Conservation (phyloP, 2,888 invertebrate species). For the Melipona bicolor region DNA sequence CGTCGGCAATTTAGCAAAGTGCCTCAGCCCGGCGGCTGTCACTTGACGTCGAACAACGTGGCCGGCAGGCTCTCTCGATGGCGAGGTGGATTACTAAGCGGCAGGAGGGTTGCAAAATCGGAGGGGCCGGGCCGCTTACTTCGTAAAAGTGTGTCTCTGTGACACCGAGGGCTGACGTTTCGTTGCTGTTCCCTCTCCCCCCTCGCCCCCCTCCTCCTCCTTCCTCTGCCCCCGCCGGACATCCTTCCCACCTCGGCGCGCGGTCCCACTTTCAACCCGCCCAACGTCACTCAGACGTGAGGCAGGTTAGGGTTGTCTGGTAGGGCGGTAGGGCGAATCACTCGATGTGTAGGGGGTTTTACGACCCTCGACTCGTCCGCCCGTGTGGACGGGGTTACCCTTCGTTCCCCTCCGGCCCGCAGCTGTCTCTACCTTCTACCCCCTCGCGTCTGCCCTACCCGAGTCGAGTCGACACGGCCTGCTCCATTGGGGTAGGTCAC, state of each 20-base stretch:
- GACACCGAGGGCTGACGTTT: slow-evolving; percentile 73
- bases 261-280: slow-evolving; percentile 66
- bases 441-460: slow-evolving; percentile 42
- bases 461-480: slow-evolving; percentile 43
- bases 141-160: slow-evolving; percentile 80
- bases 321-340: slow-evolving; percentile 69
- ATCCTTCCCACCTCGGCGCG: slow-evolving; percentile 29
- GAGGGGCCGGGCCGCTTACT: slow-evolving; percentile 54
- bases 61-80: slow-evolving; percentile 29
- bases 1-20: slow-evolving; percentile 6
- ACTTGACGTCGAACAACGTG: slow-evolving; percentile 12
- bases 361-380: slow-evolving; percentile 77
- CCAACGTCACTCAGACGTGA: slow-evolving; percentile 74
- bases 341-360: slow-evolving; percentile 74
- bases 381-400: slow-evolving; percentile 60
- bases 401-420: slow-evolving; percentile 27
- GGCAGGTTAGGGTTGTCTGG: slow-evolving; percentile 79
- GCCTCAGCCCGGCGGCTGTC: slow-evolving; percentile 12
- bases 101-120: slow-evolving; percentile 36
- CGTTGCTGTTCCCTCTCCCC: slow-evolving; percentile 40
- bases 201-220: slow-evolving; percentile 2
- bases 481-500: slow-evolving; percentile 73
- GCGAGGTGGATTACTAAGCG: slow-evolving; percentile 42
- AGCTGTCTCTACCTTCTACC: slow-evolving; percentile 43
- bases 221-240: slow-evolving; percentile 1